These are phyloP conservation scores for Myotis lucifugus DNA, from an alignment of 2,113 vertebrate genomes.

Conservation along the genomic window DNA sequence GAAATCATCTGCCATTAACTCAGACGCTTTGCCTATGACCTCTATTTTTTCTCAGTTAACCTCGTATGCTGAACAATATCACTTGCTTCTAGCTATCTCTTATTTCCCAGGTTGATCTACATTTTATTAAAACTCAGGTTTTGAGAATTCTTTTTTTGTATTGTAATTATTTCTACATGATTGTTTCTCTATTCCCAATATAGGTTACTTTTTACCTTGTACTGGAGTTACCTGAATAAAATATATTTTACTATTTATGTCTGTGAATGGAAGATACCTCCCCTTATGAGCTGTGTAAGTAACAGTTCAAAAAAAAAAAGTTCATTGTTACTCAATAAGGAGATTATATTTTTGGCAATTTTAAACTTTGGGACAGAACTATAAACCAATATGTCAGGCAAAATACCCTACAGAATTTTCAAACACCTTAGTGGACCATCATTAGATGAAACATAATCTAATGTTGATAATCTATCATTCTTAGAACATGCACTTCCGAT, in stretches of 20 bases:
- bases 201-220: slow-evolving; percentile 30
- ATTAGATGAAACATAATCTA: neutral
- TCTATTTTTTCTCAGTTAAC: slow-evolving; percentile 77
- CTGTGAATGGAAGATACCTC: slow-evolving; percentile 5
- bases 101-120: slow-evolving; percentile 67
- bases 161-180: slow-evolving; percentile 56
- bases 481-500: neutral
- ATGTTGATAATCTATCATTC: neutral
- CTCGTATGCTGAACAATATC: slow-evolving; percentile 56
- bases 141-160: slow-evolving; percentile 50
- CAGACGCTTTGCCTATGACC: slow-evolving; percentile 56
- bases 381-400: neutral
- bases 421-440: neutral
- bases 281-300: neutral
- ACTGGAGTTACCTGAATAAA: slow-evolving; percentile 23
- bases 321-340: neutral
- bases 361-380: neutral
- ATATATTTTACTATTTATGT: neutral
- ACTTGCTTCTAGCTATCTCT: slow-evolving; percentile 53
- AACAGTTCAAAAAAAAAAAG: slow-evolving; percentile 36
- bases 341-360: neutral
- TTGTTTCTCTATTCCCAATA: slow-evolving; percentile 33
- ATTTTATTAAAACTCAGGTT: slow-evolving; percentile 62
- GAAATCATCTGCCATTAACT: slow-evolving; percentile 63
- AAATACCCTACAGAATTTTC: neutral